Evolutionary conservation across 1,140 invertebrate genomes (phyloP).

Genomic region (Lucilia cuprina): DNA sequence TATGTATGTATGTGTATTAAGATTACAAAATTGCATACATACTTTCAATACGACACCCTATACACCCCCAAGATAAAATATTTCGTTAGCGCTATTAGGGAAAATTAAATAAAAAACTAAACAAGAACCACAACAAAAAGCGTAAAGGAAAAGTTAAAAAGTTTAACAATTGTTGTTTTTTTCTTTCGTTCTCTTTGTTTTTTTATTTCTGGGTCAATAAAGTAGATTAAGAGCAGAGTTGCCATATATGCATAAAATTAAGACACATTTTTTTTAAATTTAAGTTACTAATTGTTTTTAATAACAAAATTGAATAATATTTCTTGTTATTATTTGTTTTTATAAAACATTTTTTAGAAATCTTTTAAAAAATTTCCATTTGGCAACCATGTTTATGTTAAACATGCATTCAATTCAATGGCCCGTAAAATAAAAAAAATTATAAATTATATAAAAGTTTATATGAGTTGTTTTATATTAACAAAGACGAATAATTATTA

Average conservation of each 20-base stretch:
- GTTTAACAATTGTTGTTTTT: neutral
- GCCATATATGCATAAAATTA: no score
- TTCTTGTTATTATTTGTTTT: no score
- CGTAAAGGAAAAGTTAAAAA: neutral
- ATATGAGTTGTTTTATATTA: neutral
- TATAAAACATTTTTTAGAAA: no score
- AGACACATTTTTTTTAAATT: no score
- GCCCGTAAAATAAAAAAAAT: neutral
- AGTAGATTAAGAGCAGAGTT: neutral
- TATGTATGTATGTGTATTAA: no score
- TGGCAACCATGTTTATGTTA: no score
- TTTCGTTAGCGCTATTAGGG: neutral
- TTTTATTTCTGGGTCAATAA: constrained; percentile 3
- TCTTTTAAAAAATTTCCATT: no score
- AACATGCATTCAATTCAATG: neutral
- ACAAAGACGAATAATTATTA: neutral
- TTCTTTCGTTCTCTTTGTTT: neutral
- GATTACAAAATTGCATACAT: no score
- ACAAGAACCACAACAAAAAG: neutral
- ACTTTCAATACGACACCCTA: neutral
- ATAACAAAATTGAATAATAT: no score
- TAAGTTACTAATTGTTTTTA: no score
- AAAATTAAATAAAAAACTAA: neutral
- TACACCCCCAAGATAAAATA: neutral
- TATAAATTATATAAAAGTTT: neutral